These are phyloP conservation scores for Halocynthia roretzi DNA, from an alignment of 23 tunicate genomes.

Conservation along the genomic window DNA sequence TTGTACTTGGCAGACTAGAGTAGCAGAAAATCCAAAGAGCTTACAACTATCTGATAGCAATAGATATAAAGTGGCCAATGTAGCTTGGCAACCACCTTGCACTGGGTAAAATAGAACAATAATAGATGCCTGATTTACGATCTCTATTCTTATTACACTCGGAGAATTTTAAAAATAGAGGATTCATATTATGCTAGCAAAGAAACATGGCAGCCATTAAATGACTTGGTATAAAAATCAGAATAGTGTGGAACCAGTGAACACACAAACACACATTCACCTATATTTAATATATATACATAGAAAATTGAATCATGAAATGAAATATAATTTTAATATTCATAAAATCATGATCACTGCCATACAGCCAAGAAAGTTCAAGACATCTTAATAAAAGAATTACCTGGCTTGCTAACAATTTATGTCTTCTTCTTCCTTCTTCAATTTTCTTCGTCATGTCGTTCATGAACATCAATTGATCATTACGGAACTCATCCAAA, in stretches of 20 bases:
- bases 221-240: no score
- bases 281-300: no score
- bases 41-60: neutral
- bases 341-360: neutral
- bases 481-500: slow-evolving; percentile 53
- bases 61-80: neutral
- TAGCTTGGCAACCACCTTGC: neutral
- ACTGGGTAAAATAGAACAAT: no score
- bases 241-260: no score
- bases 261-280: no score
- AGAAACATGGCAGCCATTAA: no score
- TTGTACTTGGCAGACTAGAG: slow-evolving; percentile 8
- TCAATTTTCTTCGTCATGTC: slow-evolving; percentile 51
- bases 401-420: slow-evolving; percentile 44
- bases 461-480: slow-evolving; percentile 61
- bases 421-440: slow-evolving; percentile 34
- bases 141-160: no score
- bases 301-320: neutral
- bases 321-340: neutral
- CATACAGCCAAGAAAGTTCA: neutral
- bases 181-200: no score
- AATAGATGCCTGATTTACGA: no score
- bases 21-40: neutral
- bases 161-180: no score
- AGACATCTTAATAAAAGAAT: neutral